Conservation (phyloP, 2,113 vertebrate species). For the Mesembrinibis cayennensis region DNA sequence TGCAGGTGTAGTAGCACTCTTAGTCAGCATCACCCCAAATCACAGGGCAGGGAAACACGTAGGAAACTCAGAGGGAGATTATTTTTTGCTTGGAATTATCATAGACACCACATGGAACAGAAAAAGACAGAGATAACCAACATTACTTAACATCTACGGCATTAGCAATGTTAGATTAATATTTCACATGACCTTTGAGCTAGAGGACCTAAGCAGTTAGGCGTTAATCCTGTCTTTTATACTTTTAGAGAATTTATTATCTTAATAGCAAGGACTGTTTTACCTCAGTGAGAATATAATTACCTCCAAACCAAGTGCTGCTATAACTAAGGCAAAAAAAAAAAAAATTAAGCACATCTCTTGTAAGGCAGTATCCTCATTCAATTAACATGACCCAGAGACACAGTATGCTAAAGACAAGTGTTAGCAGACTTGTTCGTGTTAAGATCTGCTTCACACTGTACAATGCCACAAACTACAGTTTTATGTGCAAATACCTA, state of each 20-base stretch:
- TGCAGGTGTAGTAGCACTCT: constrained; percentile 17
- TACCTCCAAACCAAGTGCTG: background rate
- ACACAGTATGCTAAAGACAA: background rate
- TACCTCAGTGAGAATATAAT: background rate
- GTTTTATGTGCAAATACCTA: background rate
- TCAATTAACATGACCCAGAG: background rate
- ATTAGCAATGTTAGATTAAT: background rate
- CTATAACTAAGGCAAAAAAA: background rate
- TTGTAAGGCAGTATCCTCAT: background rate
- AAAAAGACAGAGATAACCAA: background rate
- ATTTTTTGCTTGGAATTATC: background rate
- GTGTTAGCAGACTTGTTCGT: background rate
- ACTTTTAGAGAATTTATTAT: background rate
- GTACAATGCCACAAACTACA: constrained; percentile 4
- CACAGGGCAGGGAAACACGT: background rate
- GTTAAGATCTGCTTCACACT: background rate
- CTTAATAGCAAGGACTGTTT: background rate
- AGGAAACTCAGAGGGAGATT: background rate
- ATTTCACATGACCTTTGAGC: background rate
- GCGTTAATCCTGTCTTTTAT: background rate
- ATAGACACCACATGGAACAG: accelerated
- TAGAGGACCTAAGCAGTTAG: background rate
- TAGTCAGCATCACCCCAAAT: constrained; percentile 23
- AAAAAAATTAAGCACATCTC: background rate
- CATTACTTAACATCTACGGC: background rate